phyloP scores from a whole-genome alignment of 2,888 invertebrate genomes.

The Crioceris asparagi region DNA sequence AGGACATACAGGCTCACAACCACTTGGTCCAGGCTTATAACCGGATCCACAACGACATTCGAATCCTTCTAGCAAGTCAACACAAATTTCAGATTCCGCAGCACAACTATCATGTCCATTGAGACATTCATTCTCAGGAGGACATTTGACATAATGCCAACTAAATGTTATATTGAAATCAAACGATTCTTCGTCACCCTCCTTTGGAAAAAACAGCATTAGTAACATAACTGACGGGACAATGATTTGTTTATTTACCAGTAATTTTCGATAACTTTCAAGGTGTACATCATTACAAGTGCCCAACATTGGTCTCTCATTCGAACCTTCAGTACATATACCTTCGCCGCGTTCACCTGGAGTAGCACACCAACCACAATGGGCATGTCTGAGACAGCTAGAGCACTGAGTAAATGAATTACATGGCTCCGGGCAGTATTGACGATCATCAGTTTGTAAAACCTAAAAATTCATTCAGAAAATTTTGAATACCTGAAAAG shows the following conservation, averaged over 20 bases:
- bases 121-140: conserved; percentile 85
- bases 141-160: conserved; percentile 86
- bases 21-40: conserved; percentile 46
- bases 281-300: conserved; percentile 41
- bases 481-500: too few relatives aligned
- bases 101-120: conserved; percentile 89
- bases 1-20: conserved; percentile 69
- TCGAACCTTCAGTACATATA: conserved; percentile 79
- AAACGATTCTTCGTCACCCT: conserved; percentile 18
- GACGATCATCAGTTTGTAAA: conserved; percentile 53
- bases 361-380: conserved; percentile 90
- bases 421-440: conserved; percentile 76
- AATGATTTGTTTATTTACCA: conserved; percentile 10
- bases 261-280: conserved; percentile 16
- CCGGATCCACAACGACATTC: conserved; percentile 75
- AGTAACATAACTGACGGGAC: too few relatives aligned
- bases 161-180: conserved; percentile 44
- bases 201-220: too few relatives aligned
- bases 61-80: conserved; percentile 71
- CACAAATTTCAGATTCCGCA: conserved; percentile 75
- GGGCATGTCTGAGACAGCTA: conserved; percentile 74
- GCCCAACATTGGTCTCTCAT: conserved; percentile 54
- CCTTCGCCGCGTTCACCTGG: conserved; percentile 53
- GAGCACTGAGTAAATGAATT: conserved; percentile 74
- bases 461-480: conserved; percentile 43